Evolutionary conservation across 1,140 invertebrate species (phyloP).

Genomic region (Cydia splendana): DNA sequence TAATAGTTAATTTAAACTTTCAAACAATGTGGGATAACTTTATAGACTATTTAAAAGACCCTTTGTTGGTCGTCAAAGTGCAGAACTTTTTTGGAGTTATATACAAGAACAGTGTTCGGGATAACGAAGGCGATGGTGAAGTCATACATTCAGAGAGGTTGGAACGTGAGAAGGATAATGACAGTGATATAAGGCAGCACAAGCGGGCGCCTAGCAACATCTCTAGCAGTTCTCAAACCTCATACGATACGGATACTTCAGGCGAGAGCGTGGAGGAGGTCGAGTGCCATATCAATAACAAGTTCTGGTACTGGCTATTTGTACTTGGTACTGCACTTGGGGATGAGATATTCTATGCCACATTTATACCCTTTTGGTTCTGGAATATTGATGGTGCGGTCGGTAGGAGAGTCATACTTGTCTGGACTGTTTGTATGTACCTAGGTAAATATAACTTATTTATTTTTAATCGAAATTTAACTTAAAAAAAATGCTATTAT

Average conservation of each 20-base stretch:
- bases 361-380: slow-evolving; percentile 94
- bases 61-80: slow-evolving; percentile 84
- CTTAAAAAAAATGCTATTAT: neutral
- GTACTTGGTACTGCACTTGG: slow-evolving; percentile 90
- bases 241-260: slow-evolving; percentile 65
- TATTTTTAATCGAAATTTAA: neutral
- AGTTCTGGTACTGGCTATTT: slow-evolving; percentile 93
- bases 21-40: slow-evolving; percentile 67
- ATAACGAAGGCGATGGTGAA: slow-evolving; percentile 47
- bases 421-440: slow-evolving; percentile 93
- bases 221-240: slow-evolving; percentile 65
- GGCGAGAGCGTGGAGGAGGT: slow-evolving; percentile 57
- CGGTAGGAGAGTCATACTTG: slow-evolving; percentile 87
- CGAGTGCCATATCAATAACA: slow-evolving; percentile 83
- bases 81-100: slow-evolving; percentile 87
- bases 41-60: slow-evolving; percentile 84
- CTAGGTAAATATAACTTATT: slow-evolving; percentile 81
- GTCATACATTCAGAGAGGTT: slow-evolving; percentile 58
- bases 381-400: slow-evolving; percentile 95
- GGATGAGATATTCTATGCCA: slow-evolving; percentile 93
- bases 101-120: slow-evolving; percentile 63
- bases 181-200: slow-evolving; percentile 52
- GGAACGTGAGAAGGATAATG: slow-evolving; percentile 51
- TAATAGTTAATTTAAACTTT: neutral
- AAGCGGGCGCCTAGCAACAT: slow-evolving; percentile 63